Conservation (phyloP, 92 coral and sea anemone genomes). For the Muricea muricata region DNA sequence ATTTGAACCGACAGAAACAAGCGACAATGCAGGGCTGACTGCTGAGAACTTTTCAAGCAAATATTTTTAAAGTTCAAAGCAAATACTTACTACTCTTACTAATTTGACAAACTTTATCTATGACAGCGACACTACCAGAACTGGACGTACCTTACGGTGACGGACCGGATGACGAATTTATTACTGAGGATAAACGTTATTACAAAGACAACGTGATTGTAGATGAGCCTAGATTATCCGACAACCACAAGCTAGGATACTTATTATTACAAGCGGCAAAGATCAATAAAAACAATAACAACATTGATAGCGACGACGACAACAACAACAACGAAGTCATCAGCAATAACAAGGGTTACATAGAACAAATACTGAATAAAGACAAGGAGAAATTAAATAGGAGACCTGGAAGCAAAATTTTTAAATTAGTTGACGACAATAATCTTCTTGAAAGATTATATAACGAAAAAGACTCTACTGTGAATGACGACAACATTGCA, state of each 20-base stretch:
- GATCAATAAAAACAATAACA: conserved; percentile 3
- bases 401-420: not conserved
- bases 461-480: not conserved
- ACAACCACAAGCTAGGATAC: not conserved
- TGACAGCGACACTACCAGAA: conserved; percentile 35
- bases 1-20: no score
- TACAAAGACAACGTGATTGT: not conserved
- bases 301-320: not conserved
- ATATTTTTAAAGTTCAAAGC: no score
- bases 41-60: no score
- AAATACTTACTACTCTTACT: no score
- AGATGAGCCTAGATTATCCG: not conserved
- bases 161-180: not conserved
- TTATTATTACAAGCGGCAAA: not conserved
- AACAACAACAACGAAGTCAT: not conserved
- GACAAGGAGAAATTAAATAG: not conserved
- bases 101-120: no score
- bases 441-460: not conserved
- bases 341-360: conserved; percentile 20
- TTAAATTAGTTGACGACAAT: not conserved
- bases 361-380: conserved; percentile 11
- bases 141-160: conserved; percentile 8
- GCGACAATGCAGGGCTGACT: no score
- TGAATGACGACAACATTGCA: not conserved
- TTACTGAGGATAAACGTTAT: not conserved